Percentiles rank a stretch among this genome's conserved stretches.
Evolutionary conservation across 2,888 invertebrate genomes (phyloP).

Genomic region (Proisotoma minuta): DNA sequence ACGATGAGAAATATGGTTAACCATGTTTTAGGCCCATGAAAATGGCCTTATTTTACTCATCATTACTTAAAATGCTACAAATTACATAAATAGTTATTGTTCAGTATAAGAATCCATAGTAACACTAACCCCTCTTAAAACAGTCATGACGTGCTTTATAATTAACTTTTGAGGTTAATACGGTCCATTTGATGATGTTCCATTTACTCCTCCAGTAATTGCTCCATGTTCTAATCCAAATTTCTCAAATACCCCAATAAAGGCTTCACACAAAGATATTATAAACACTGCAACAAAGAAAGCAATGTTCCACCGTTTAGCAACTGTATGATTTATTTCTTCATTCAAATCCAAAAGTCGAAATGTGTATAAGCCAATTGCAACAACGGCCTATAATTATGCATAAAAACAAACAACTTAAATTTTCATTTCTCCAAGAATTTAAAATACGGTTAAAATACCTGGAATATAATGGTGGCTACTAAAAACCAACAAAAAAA

Average conservation of each 20-base stretch:
- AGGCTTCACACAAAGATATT: constrained; percentile 27
- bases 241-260: constrained; percentile 36
- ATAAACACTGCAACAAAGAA: constrained; percentile 30
- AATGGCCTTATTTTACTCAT: too few relatives aligned
- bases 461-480: constrained; percentile 36
- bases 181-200: neutral
- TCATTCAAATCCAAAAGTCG: constrained; percentile 29
- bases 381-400: constrained; percentile 26
- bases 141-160: neutral
- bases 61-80: neutral
- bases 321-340: constrained; percentile 26
- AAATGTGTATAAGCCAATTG: constrained; percentile 36
- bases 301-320: constrained; percentile 32
- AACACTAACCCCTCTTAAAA: too few relatives aligned
- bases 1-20: too few relatives aligned
- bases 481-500: constrained; percentile 35
- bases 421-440: neutral
- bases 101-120: too few relatives aligned
- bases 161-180: neutral
- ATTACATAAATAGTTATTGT: neutral
- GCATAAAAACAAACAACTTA: neutral
- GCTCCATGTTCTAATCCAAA: constrained; percentile 33
- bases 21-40: too few relatives aligned
- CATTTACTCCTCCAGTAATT: neutral
- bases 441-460: constrained; percentile 12